Evolutionary conservation across 2,797 vertebrate species (phyloP).

Genomic region (Cryptoprocta ferox): DNA sequence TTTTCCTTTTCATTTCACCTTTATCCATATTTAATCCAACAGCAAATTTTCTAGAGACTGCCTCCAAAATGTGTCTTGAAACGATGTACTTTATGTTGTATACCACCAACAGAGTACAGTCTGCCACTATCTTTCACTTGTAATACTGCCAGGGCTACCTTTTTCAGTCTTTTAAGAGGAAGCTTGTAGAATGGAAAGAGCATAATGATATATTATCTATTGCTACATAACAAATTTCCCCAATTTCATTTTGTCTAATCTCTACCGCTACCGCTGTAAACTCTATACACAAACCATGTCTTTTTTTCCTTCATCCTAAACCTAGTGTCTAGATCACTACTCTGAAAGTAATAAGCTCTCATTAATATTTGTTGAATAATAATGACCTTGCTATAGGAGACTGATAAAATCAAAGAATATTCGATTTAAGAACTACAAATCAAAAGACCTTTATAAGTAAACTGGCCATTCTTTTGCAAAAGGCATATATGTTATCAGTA

Average conservation of each 20-base stretch:
- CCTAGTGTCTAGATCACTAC: neutral
- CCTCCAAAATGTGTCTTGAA: neutral
- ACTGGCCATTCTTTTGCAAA: neutral
- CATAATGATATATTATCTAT: neutral
- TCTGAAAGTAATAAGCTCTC: neutral
- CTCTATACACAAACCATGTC: neutral
- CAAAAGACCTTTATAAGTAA: neutral
- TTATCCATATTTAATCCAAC: neutral
- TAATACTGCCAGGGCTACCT: neutral
- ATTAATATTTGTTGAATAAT: neutral
- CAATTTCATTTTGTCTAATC: neutral
- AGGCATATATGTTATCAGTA: neutral
- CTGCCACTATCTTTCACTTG: neutral
- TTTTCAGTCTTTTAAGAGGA: neutral
- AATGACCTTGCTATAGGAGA: neutral
- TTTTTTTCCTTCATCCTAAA: conserved; percentile 8
- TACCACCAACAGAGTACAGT: neutral
- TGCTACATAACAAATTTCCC: neutral
- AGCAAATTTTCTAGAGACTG: neutral
- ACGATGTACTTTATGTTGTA: neutral
- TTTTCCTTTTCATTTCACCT: neutral
- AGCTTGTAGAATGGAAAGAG: neutral
- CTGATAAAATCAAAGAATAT: neutral
- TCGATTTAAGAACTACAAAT: neutral
- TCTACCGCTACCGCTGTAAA: neutral